Percentiles rank a stretch among this genome's conserved stretches.
phyloP scores from a whole-genome alignment of 1,140 invertebrate genomes.

The Grapholita molesta region DNA sequence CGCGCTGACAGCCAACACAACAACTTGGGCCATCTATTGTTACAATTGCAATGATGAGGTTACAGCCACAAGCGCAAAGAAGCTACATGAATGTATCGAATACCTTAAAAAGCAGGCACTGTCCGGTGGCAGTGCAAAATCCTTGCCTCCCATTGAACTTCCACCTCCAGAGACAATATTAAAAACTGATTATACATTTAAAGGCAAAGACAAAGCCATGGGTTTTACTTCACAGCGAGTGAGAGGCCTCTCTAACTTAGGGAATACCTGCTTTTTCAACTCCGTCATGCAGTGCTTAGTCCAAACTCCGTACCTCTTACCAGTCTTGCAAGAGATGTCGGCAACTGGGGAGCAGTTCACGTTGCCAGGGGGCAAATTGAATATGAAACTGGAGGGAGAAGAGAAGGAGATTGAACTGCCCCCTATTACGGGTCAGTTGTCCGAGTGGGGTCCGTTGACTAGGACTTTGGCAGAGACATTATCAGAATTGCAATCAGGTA shows the following conservation, averaged over 20 bases:
- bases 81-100: slow-evolving; percentile 82
- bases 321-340: slow-evolving; percentile 84
- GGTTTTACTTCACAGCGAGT: slow-evolving; percentile 73
- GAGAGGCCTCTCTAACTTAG: slow-evolving; percentile 90
- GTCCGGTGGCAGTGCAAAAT: slow-evolving; percentile 40
- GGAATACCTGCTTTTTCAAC: slow-evolving; percentile 98
- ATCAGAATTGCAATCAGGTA: slow-evolving; percentile 82
- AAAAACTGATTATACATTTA: slow-evolving; percentile 44
- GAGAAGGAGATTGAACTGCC: slow-evolving; percentile 77
- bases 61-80: slow-evolving; percentile 79
- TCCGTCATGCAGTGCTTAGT: slow-evolving; percentile 95
- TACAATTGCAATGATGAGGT: slow-evolving; percentile 83
- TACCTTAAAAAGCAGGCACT: slow-evolving; percentile 79
- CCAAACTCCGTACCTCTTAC: slow-evolving; percentile 89
- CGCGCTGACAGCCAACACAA: slow-evolving; percentile 85
- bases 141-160: slow-evolving; percentile 56
- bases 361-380: slow-evolving; percentile 84
- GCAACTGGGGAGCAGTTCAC: slow-evolving; percentile 83
- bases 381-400: slow-evolving; percentile 58
- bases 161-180: slow-evolving; percentile 51
- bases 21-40: slow-evolving; percentile 87
- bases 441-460: slow-evolving; percentile 85
- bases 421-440: slow-evolving; percentile 82
- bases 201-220: slow-evolving; percentile 61
- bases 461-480: slow-evolving; percentile 83